Evolutionary conservation across 2,113 vertebrate species (phyloP).

Genomic region (Periophthalmodon schlosseri): DNA sequence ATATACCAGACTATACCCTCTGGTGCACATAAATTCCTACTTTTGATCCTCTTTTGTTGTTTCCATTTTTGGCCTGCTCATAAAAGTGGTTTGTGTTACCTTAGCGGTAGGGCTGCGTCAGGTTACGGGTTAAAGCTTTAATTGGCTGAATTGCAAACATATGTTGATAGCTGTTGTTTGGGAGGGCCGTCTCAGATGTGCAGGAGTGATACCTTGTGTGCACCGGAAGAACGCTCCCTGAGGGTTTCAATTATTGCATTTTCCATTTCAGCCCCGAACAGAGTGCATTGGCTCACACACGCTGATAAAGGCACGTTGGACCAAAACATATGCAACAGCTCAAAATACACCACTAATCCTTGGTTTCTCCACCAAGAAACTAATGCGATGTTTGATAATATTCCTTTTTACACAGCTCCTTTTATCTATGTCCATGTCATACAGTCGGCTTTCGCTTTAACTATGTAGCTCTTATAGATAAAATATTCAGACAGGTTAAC

Average conservation of each 20-base stretch:
- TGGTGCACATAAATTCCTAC: conserved; percentile 1
- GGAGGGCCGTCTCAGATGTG: conserved; percentile 45
- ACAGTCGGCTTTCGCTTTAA: background rate
- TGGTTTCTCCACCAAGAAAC: background rate
- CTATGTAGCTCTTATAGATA: conserved; percentile 1
- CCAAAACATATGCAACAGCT: conserved; percentile 12
- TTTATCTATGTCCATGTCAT: background rate
- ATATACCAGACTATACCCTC: background rate
- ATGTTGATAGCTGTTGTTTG: conserved; percentile 54
- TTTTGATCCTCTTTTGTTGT: background rate
- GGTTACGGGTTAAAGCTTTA: conserved; percentile 48
- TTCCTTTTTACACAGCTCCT: background rate
- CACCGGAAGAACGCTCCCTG: conserved; percentile 54
- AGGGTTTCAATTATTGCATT: conserved; percentile 49
- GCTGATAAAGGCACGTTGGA: conserved; percentile 40
- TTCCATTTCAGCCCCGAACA: conserved; percentile 46
- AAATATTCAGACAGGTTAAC: conserved; percentile 10
- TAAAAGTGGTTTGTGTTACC: conserved; percentile 44
- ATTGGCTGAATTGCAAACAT: conserved; percentile 69
- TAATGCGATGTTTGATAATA: background rate
- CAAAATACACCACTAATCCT: too few species aligned
- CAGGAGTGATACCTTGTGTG: conserved; percentile 57
- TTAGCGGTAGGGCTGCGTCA: conserved; percentile 40
- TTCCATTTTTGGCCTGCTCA: conserved; percentile 22
- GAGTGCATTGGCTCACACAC: background rate